phyloP scores from a whole-genome alignment of 2,797 vertebrate species.

The Clarias fuscus region DNA sequence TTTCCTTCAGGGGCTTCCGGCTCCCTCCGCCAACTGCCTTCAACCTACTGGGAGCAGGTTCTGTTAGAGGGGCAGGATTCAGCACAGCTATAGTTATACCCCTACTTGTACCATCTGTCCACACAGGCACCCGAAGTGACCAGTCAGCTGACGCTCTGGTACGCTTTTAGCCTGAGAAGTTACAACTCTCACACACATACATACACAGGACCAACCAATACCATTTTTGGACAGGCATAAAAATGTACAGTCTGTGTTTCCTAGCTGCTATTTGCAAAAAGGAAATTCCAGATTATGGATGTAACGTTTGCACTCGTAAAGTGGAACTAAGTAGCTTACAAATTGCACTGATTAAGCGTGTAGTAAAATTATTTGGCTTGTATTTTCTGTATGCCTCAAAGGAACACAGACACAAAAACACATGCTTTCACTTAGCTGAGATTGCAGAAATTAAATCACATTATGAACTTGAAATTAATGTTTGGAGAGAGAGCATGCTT shows the following conservation, averaged over 20 bases:
- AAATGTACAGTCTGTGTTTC: background rate
- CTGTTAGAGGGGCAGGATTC: constrained; percentile 54
- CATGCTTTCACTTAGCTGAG: background rate
- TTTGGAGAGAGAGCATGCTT: background rate
- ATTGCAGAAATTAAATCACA: background rate
- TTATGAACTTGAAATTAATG: background rate
- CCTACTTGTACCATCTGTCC: constrained; percentile 56
- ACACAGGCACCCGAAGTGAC: constrained; percentile 45
- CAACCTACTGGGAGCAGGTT: constrained; percentile 66
- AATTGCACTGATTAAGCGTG: background rate
- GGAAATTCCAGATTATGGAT: constrained; percentile 5
- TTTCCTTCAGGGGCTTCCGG: constrained; percentile 77
- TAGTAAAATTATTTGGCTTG: background rate
- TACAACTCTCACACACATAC: background rate
- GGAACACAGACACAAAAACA: background rate
- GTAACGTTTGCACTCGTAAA: background rate
- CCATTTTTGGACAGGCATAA: background rate
- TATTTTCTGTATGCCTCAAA: background rate
- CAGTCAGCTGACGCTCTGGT: constrained; percentile 31
- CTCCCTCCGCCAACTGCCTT: constrained; percentile 65
- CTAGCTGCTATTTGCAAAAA: background rate
- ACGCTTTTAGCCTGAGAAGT: background rate
- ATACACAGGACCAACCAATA: background rate
- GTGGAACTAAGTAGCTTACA: background rate
- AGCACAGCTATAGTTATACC: constrained; percentile 49